Evolutionary conservation across 2,797 vertebrate genomes (phyloP), one percentile per base, ranked within the genome.

Genomic region (Anniella stebbinsi): DNA sequence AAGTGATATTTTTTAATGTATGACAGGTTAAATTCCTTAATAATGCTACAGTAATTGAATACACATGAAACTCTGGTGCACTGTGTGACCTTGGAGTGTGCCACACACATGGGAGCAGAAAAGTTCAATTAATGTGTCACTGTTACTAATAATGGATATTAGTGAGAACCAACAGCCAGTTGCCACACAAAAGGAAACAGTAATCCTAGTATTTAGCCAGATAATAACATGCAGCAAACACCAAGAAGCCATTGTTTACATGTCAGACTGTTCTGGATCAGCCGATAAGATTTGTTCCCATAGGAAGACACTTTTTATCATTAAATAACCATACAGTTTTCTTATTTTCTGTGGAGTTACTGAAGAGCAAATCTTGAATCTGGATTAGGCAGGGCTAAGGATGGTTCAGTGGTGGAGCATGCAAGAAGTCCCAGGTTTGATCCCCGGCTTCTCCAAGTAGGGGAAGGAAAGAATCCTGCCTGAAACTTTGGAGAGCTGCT

Each of bases 41-140:
- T 92, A 95, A 92, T 0, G 30, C 87, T 33, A 92, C 93, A 17
- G 95, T 97, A 97, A 97, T 97, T 96, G 96, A 96, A 96, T 54
- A 72, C 97, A 97, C 92, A 80, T 97, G 97, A 96, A 93, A 25
- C 81, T 1, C 30, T 80, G 91, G 94, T 75, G 95, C 96, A 92
- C 91, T 0, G 92, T 87, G 90, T 94, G 97, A 97, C 97, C 97
- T 94, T 9, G 96, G 95, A 97, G 97, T 97, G 96, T 97, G 96
- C 96, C 97, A 96, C 97, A 97, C 97, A 97, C 97, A 97, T 98
- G 97, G 97, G 97, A 97, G 92, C 91, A 97, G 93, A 97, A 97
- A 97, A 95, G 92, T 95, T 96, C 96, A 97, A 98, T 97, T 97
- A 97, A 97, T 94, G 91, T 97, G 97, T 98, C 97, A 97, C 96